These are phyloP conservation scores for Bradypodion ventrale DNA, from an alignment of 2,797 vertebrate genomes.

Conservation along the genomic window DNA sequence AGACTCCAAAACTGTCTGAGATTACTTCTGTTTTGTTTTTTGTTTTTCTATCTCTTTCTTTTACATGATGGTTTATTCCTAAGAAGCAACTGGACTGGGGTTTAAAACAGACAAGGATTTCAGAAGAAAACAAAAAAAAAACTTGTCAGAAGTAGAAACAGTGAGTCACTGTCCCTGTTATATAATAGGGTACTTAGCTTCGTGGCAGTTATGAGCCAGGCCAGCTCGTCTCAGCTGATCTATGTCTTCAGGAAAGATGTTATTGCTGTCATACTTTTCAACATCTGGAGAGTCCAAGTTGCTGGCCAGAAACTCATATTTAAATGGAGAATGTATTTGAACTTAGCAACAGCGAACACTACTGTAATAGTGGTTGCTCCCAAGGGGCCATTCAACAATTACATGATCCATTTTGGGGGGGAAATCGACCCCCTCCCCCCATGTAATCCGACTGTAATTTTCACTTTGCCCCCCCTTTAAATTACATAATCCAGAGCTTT, in stretches of 20 bases:
- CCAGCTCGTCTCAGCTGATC: not conserved
- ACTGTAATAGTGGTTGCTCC: not conserved
- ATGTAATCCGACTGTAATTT: too few relatives aligned
- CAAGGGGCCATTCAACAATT: too few relatives aligned
- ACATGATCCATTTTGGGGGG: too few relatives aligned
- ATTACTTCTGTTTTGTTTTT: slow-evolving; percentile 7
- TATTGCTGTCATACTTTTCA: not conserved
- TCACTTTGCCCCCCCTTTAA: too few relatives aligned
- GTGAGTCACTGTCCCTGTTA: not conserved
- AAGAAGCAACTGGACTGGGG: slow-evolving; percentile 22
- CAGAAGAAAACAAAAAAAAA: not conserved
- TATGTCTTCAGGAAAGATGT: not conserved
- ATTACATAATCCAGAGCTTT: too few relatives aligned
- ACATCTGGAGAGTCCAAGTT: not conserved
- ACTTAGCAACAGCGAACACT: not conserved
- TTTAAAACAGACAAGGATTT: slow-evolving; percentile 38
- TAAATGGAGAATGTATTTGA: not conserved
- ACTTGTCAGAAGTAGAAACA: slow-evolving; percentile 34
- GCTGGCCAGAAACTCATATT: not conserved
- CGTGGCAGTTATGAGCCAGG: not conserved
- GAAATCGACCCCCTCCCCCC: too few relatives aligned
- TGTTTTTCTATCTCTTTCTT: slow-evolving; percentile 23
- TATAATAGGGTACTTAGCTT: not conserved
- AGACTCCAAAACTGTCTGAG: slow-evolving; percentile 34
- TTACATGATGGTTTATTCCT: slow-evolving; percentile 25